Base-by-base conservation (phyloP, 2,888 invertebrate genomes). In the Anthrax anthrax region DNA sequence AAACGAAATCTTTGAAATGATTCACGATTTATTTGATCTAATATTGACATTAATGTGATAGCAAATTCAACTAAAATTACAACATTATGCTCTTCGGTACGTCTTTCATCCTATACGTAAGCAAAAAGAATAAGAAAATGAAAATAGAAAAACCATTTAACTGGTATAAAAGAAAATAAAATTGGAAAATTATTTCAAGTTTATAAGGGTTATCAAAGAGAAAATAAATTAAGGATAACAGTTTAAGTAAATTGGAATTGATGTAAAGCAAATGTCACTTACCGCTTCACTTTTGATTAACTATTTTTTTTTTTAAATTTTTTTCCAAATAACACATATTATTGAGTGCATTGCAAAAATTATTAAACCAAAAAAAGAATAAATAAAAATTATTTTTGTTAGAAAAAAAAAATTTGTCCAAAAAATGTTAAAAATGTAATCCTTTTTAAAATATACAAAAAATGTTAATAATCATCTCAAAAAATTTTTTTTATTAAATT, bases 1-100 rank as follows among this genome's bases (percentile, higher is more conserved):
- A 97, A 74, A 60, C 90, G 86, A 65, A 97, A 97, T 59, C 92
- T 78, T 70, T 97, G 96, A 67, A 96, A 96, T 19, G 95, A 94
- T 68, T 96, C 94, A 56, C 87, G 76, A 70, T 97, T 97, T 60
- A 97, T 90, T 65, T 90, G 89, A 60, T 96, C 94, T 44, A 97
- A 72, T 57, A 90, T 84, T 4, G 84, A 80, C 84, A 91, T 92
- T 60, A 97, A 74, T 32, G 91, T 84, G 47, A 92, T 76, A 3
- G 94, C 94, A 63, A 95, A 96, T 63, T 96, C 94, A n/a, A 94
- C 88, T 57, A 96, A 71, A 12, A 90, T 80, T 16, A 86, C 79
- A 3, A 94, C 84, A 52, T 90, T 88, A 58, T 89, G 86, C 60
- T 91, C 87, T 58, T 85, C 84, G 58, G 84, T 84, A 51, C 81